Evolutionary conservation across 2,797 vertebrate species (phyloP), one percentile per base, ranked within the genome.

Genomic region (Catostomus latipinnis): DNA sequence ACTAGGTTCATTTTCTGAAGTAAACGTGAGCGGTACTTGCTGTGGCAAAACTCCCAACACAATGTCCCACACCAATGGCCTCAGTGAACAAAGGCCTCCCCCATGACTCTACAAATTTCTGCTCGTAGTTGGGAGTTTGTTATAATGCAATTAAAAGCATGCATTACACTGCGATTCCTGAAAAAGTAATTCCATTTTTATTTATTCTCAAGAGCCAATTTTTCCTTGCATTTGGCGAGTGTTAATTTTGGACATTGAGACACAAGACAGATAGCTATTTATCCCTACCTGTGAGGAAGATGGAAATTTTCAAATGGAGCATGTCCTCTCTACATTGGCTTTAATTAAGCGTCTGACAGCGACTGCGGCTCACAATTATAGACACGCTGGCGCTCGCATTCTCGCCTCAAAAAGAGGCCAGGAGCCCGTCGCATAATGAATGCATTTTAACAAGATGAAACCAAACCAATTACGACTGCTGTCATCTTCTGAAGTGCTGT

Each of bases 381-480:
- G 50, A 77, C 80, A 48, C 5, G 49, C 65, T 79, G 8, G 6
- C 13, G 22, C 67, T 8, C 16, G 11, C 52, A 45, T 13, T n/a
- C 6, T 5, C 10, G 16, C 0, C 5, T 5, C 56, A 62, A 57
- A 52, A 74, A 74, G 70, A 67, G 71, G 56, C 56, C 53, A 6
- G 46, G 58, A 60, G 79, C 34, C 60, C 54, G 53, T 16, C 74
- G 57, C 53, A 81, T 76, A 78, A 82, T 62, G 61, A 79, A 78
- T 65, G 53, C 71, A 58, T 78, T 73, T 66, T 61, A 81, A 78
- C 62, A n/a, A 76, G 56, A 83, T 81, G 78, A 83, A 86, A 71
- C 63, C 69, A 81, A 77, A 70, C 67, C 84, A 83, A 81, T 86
- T 79, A 86, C 58, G 49, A 81, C 56, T 60, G 67, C 76, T 71